These are phyloP conservation scores for Aegotheles bennettii DNA, from an alignment of 2,113 vertebrate species.

Conservation along the genomic window DNA sequence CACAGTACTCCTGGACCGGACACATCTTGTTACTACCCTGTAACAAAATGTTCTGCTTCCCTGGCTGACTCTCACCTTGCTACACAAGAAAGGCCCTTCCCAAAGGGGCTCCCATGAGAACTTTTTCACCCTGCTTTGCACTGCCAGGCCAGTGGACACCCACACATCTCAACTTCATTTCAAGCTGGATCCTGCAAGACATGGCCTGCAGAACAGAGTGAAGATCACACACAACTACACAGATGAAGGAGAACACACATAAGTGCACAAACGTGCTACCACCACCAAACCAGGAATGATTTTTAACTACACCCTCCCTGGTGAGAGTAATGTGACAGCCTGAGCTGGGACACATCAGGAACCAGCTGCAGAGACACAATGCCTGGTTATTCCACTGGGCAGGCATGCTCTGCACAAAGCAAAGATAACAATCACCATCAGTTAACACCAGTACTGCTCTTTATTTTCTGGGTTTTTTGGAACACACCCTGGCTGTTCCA, in stretches of 20 bases:
- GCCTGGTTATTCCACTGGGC: not conserved
- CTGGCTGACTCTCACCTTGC: not conserved
- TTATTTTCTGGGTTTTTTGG: slow-evolving; percentile 29
- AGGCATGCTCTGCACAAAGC: not conserved
- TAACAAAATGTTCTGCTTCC: rapidly evolving
- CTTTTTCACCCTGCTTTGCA: not conserved
- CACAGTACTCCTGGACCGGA: too few species aligned
- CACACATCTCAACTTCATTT: rapidly evolving
- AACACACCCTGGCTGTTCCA: not conserved
- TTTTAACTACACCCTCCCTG: not conserved
- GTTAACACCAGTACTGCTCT: not conserved
- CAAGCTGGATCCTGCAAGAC: not conserved
- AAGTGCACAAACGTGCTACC: not conserved
- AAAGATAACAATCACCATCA: not conserved
- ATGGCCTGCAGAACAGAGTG: not conserved
- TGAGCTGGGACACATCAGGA: not conserved
- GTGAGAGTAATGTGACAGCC: rapidly evolving
- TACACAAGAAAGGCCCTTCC: not conserved
- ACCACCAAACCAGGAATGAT: not conserved
- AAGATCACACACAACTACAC: not conserved
- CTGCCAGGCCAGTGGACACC: not conserved
- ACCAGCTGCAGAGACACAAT: rapidly evolving
- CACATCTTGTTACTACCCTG: rapidly evolving
- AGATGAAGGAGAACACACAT: not conserved
- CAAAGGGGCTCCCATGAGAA: not conserved